A percentile compares a stretch with the other conserved stretches of the same genome.
Evolutionary conservation across 2,113 vertebrate species (phyloP).

Genomic region (Mandrillus leucophaeus): DNA sequence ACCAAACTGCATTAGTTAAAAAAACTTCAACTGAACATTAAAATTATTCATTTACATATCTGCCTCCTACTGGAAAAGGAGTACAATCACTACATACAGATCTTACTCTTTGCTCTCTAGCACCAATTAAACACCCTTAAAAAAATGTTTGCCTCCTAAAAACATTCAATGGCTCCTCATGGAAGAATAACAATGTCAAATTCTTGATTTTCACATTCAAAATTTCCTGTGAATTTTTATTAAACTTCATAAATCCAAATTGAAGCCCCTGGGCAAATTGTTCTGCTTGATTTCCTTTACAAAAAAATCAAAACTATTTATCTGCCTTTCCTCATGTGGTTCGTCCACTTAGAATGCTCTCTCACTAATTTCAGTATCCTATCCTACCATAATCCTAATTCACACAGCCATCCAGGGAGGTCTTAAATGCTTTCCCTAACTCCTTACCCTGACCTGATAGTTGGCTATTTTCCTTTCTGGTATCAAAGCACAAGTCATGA

Average conservation of each 20-base stretch:
- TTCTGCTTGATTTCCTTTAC: not conserved
- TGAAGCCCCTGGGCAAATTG: not conserved
- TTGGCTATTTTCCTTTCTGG: not conserved
- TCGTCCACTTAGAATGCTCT: not conserved
- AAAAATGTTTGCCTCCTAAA: constrained; percentile 17
- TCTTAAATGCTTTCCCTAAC: not conserved
- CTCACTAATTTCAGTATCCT: not conserved
- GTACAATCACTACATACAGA: too few relatives aligned
- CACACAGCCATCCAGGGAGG: not conserved
- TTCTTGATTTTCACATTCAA: constrained; percentile 45
- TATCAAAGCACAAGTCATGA: not conserved
- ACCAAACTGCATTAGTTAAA: not conserved
- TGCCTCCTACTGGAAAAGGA: not conserved
- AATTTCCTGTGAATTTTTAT: not conserved
- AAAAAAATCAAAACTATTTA: not conserved
- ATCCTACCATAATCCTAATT: not conserved
- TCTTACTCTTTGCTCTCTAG: constrained; percentile 16
- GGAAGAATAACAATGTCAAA: not conserved
- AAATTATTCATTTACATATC: constrained; percentile 8
- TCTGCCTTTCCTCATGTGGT: not conserved
- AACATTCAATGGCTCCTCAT: not conserved
- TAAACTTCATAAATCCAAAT: not conserved
- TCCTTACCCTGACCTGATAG: not conserved
- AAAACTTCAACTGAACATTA: not conserved
- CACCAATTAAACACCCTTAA: constrained; percentile 28